Conservation (phyloP, 1,140 invertebrate genomes). For the Hylaeus anthracinus region DNA sequence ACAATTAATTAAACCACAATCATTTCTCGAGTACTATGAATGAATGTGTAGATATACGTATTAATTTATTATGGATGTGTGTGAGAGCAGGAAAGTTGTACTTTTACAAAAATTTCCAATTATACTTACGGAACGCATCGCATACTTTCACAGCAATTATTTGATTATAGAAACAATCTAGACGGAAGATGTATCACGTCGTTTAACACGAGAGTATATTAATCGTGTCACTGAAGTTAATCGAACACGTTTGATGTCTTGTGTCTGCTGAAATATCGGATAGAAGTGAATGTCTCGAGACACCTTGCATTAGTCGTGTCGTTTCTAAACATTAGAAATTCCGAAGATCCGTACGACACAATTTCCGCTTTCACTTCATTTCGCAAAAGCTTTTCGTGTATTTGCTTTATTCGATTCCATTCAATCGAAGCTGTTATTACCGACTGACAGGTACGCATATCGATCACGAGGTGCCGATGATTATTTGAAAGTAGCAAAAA, state of each 20-base stretch:
- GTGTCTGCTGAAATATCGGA: background rate
- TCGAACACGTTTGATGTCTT: background rate
- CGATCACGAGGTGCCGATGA: slow-evolving; percentile 40
- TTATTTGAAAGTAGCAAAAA: slow-evolving; percentile 56
- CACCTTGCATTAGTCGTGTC: background rate
- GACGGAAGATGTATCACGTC: no score
- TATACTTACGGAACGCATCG: no score
- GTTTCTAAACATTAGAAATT: background rate
- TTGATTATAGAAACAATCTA: no score
- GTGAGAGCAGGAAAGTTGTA: no score
- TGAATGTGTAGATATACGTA: no score
- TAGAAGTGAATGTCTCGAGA: background rate
- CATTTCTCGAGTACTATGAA: no score
- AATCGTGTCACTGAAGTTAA: slow-evolving; percentile 5
- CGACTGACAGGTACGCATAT: slow-evolving; percentile 37
- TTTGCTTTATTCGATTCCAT: slow-evolving; percentile 1
- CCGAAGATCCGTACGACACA: background rate
- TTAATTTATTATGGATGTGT: no score
- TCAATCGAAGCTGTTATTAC: slow-evolving; percentile 33
- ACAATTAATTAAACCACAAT: no score
- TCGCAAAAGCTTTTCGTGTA: background rate
- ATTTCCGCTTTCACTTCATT: background rate
- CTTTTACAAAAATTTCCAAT: no score
- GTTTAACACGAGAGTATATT: background rate
- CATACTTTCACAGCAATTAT: background rate